Base-by-base conservation (phyloP, 2,113 vertebrate genomes). In the Chlorodrepanis virens region DNA sequence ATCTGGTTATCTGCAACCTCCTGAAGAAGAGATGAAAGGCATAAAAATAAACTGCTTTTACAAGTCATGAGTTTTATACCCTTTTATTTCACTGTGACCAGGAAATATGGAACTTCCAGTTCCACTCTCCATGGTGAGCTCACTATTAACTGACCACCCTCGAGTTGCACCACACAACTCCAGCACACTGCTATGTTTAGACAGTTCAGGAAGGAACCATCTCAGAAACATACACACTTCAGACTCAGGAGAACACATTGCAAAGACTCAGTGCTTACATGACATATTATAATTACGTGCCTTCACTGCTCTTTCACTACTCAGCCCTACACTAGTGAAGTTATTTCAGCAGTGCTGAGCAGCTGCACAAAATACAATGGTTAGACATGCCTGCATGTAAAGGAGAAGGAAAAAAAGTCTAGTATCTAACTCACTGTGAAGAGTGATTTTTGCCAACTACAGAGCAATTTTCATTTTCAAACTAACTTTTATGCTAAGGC, bases 1-100 rank as follows among this genome's bases (percentile, higher is more conserved):
- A 99, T 98, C 97, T 99, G 99, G 95, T 99, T 99, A 96, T 99
- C 99, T 77, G 99, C 99, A 40, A 99, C 98, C 80, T 99, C 99
- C 99, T 99, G 81, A 74, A 64, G 33, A 95, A 93, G 37, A 78
- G 23, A 59, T 2, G 10, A 90, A 90, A 78, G 17, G 61, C n/a
- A 77, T 57, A 53, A 65, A 85, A 89, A 59, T 14, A 5, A 54
- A 39, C 39, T 42, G 45, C 11, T 39, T 40, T 60, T n/a, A 31
- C 40, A 42, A 89, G 28, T 59, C 10, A 25, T 33, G 25, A 23
- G 8, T 63, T 80, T 74, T 53, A 50, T 1, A 1, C 12, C 65
- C 37, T 50, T 69, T 35, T 39, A 85, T n/a, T 19, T 33, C 35
- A 54, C 39, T 6, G 29, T 17, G 33, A 65, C 18, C 33, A 59